Evolutionary conservation across 2,113 vertebrate species (phyloP), one percentile per base, ranked within the genome.

Genomic region (Dascyllus trimaculatus): DNA sequence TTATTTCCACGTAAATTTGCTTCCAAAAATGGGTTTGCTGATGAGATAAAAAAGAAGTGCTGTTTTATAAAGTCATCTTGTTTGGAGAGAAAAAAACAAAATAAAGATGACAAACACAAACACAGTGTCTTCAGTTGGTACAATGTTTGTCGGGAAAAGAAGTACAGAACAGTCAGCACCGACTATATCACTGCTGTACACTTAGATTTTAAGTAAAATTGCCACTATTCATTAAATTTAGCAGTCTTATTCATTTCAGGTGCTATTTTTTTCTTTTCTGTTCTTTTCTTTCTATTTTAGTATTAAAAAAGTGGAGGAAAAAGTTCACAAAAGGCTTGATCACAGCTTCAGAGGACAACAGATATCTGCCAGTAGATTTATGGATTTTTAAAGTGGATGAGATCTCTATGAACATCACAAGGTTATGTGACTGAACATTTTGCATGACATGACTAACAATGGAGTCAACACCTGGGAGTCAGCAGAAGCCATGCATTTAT

Each of bases 221-320:
- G 29, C n/a, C 66, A 65, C 19, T 2, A 11, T 64, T 78, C 18
- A 76, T 84, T 77, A 51, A 51, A 60, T 46, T 70, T 59, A 46
- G 26, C 8, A 3, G 3, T 4, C 3, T 19, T 53, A 5, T 53
- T 17, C 25, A 29, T 17, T 29, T 29, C 6, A 15, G 40, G 9
- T 46, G 4, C 21, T 15, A 4, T 43, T 62, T 71, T 21, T 11
- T 32, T 22, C 18, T 9, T 46, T 0, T 1, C 4, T 19, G 8
- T 3, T 64, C 7, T 58, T 53, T 73, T 46, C 11, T 48, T 25
- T 49, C 4, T 11, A 5, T 80, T 79, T 63, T 35, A 9, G 43
- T 19, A 45, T 22, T 4, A 38, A 59, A 45, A 53, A 54, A 32
- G 32, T 35, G 32, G 5, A 25, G 19, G 11, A 46, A 26, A 7